These are phyloP conservation scores for Microctenopoma lineatum DNA, from an alignment of 2,797 vertebrate genomes.

Conservation along the genomic window DNA sequence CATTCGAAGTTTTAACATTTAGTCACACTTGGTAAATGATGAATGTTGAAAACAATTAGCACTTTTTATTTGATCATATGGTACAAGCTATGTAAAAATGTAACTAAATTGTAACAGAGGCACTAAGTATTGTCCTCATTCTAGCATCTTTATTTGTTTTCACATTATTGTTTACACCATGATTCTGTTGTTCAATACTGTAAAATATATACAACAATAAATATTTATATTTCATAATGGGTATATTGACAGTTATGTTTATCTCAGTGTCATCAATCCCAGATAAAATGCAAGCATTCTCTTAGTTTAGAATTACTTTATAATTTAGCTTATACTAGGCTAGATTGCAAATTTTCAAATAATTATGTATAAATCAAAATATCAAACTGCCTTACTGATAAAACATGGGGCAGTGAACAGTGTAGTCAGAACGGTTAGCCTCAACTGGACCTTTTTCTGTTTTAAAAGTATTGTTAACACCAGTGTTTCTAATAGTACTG, in stretches of 20 bases:
- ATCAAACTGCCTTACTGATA: too few species aligned
- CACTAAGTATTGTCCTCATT: constrained; percentile 30
- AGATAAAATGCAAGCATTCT: too few species aligned
- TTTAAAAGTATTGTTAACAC: too few species aligned
- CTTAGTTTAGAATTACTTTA: too few species aligned
- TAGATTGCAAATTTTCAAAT: too few species aligned
- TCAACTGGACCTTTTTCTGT: too few species aligned
- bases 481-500: too few species aligned
- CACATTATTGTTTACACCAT: constrained; percentile 24
- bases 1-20: constrained; percentile 15
- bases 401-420: too few species aligned
- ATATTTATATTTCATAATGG: constrained; percentile 46
- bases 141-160: constrained; percentile 28
- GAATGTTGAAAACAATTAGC: constrained; percentile 27
- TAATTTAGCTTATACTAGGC: too few species aligned
- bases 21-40: neutral
- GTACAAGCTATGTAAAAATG: neutral
- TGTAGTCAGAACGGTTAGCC: too few species aligned
- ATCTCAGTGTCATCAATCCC: neutral
- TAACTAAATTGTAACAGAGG: neutral
- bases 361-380: too few species aligned
- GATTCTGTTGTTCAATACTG: constrained; percentile 22
- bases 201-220: constrained; percentile 54
- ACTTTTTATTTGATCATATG: constrained; percentile 32
- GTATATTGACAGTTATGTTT: neutral